phyloP scores from a whole-genome alignment of 2,797 vertebrate species.

The Poeciliopsis infans region DNA sequence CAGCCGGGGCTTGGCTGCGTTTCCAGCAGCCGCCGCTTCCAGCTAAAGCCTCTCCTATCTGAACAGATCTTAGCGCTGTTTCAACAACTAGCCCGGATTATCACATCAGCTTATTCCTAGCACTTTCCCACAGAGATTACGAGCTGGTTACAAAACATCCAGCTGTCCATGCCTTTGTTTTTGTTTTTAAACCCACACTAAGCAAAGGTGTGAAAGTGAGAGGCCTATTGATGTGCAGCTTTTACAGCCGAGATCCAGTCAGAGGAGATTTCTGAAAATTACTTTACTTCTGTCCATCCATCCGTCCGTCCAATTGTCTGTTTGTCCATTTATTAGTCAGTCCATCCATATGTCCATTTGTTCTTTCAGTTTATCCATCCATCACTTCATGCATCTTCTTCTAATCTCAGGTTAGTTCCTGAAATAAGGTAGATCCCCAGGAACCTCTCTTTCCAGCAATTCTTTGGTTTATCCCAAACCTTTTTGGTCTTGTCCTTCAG shows the following conservation, averaged over 20 bases:
- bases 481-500: background rate
- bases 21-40: conserved; percentile 32
- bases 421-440: too few species aligned
- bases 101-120: conserved; percentile 64
- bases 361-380: too few species aligned
- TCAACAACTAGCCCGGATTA: conserved; percentile 60
- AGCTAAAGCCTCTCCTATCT: conserved; percentile 61
- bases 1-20: conserved; percentile 52
- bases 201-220: conserved; percentile 50
- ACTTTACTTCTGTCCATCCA: background rate
- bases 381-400: background rate
- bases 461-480: background rate
- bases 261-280: background rate
- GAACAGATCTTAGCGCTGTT: conserved; percentile 60
- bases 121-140: conserved; percentile 67
- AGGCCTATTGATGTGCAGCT: conserved; percentile 41
- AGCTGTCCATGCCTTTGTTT: conserved; percentile 6
- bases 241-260: conserved; percentile 2
- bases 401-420: too few species aligned
- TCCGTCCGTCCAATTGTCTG: background rate
- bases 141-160: conserved; percentile 48
- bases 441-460: too few species aligned
- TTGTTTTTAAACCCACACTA: conserved; percentile 38
- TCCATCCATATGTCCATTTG: background rate
- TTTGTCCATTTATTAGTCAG: too few species aligned